These are phyloP conservation scores for Macrophya alboannulata DNA, from an alignment of 2,888 invertebrate species.

Conservation along the genomic window DNA sequence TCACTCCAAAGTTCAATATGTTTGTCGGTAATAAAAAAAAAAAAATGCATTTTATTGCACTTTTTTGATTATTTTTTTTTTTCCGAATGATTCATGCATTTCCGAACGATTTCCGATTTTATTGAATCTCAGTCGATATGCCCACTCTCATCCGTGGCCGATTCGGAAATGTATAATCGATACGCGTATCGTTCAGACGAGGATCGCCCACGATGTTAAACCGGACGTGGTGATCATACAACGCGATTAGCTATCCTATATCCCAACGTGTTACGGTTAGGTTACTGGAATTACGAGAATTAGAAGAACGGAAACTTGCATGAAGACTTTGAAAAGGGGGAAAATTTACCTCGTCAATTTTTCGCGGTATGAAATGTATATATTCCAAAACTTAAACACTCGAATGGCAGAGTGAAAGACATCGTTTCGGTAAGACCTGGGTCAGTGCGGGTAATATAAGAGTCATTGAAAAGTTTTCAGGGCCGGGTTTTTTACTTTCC, in stretches of 20 bases:
- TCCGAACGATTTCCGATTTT: background rate
- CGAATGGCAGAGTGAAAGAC: background rate
- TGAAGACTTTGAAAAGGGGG: background rate
- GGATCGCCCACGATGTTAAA: slow-evolving; percentile 23
- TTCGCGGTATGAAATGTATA: background rate
- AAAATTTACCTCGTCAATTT: slow-evolving; percentile 1
- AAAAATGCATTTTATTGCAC: background rate
- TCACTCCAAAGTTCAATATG: background rate
- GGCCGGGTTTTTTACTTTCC: no score
- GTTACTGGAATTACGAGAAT: slow-evolving; percentile 47
- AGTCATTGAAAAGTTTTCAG: no score
- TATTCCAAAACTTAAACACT: background rate
- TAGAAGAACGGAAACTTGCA: slow-evolving; percentile 24
- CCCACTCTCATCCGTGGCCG: background rate
- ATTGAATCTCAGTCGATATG: background rate
- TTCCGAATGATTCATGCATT: background rate
- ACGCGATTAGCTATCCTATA: slow-evolving; percentile 37
- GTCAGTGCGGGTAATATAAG: background rate
- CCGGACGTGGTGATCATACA: slow-evolving; percentile 34
- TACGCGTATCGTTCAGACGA: slow-evolving; percentile 25
- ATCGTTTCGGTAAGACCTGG: background rate
- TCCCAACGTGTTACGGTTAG: slow-evolving; percentile 23
- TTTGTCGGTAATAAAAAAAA: background rate
- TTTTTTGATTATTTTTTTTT: background rate
- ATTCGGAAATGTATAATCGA: slow-evolving; percentile 14